Evolutionary conservation across 2,113 vertebrate species (phyloP), one percentile per base, ranked within the genome.

Genomic region (Oreochromis spilurus): DNA sequence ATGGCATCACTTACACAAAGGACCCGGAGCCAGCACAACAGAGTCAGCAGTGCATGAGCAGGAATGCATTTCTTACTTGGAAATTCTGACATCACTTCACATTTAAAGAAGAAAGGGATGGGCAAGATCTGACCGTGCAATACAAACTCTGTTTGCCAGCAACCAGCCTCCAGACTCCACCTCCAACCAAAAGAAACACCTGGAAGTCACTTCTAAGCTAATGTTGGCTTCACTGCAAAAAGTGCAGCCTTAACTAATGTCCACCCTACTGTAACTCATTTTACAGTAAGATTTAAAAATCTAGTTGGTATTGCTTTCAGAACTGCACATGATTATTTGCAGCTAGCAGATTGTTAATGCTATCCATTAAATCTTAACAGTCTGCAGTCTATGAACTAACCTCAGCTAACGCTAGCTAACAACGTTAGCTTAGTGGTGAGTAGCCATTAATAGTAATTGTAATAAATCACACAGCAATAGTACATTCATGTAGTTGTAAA

Each of bases 251-350:
- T 58, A 58, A 13, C 7, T 29, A 1, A 57, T 57, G 1, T 29
- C 55, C 55, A 29, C 13, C 0, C 3, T 9, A 16, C 24, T 3
- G 4, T 29, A 5, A 29, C 55, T 57, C 55, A 31, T 31, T 31
- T 31, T 31, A 31, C 5, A 31, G 4, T 31, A 31, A 29, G 24
- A 58, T 58, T 58, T 29, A 3, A 58, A 16, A 57, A 57, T 57
- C 55, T 57, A 57, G 55, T 29, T 2, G 24, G 55, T 57, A 29
- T 29, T 9, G 55, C 55, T 58, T 0, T 57, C 0, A 29, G 55
- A 57, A 0, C 7, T 16, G 24, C 55, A 29, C 24, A 57, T 57
- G 13, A 58, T 58, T 58, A 29, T 29, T 16, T 57, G 2, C 24
- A 57, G 55, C 55, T 29, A 57, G 24, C 55, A 57, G 55, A 7